Conservation (phyloP, 2,797 vertebrate species). For the Darevskia mixta region DNA sequence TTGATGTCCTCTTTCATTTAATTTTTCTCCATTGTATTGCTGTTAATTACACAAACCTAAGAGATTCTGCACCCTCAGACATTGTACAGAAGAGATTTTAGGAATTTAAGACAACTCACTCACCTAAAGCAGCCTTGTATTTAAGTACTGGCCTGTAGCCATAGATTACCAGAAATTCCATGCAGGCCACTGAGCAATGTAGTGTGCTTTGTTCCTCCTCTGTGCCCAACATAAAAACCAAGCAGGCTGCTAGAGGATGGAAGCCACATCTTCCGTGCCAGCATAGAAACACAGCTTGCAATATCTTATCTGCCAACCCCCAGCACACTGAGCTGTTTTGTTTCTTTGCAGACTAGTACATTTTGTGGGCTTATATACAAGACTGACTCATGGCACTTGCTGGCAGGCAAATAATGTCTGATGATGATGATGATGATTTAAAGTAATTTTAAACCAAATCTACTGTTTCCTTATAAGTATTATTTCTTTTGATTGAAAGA, state of each 20-base stretch:
- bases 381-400: slow-evolving; percentile 55
- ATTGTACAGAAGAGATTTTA: slow-evolving; percentile 36
- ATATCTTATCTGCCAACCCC: background rate
- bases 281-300: background rate
- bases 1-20: background rate
- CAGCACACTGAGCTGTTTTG: background rate
- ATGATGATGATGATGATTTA: too few species aligned
- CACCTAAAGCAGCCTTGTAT: slow-evolving; percentile 1
- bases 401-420: slow-evolving; percentile 28
- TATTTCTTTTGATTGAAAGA: slow-evolving; percentile 40
- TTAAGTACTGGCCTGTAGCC: too few species aligned
- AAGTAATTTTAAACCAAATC: slow-evolving; percentile 49
- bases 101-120: slow-evolving; percentile 56
- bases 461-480: slow-evolving; percentile 62
- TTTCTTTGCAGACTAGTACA: background rate
- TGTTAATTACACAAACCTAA: slow-evolving; percentile 44
- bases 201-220: background rate
- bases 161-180: background rate
- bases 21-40: slow-evolving; percentile 47
- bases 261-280: background rate
- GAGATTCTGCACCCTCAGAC: slow-evolving; percentile 55
- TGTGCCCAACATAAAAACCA: background rate
- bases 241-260: background rate
- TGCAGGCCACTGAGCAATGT: background rate
- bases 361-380: background rate